Percentiles rank a stretch among this genome's conserved stretches.
Evolutionary conservation across 1,140 invertebrate genomes (phyloP).

Genomic region (Nephila pilipes): DNA sequence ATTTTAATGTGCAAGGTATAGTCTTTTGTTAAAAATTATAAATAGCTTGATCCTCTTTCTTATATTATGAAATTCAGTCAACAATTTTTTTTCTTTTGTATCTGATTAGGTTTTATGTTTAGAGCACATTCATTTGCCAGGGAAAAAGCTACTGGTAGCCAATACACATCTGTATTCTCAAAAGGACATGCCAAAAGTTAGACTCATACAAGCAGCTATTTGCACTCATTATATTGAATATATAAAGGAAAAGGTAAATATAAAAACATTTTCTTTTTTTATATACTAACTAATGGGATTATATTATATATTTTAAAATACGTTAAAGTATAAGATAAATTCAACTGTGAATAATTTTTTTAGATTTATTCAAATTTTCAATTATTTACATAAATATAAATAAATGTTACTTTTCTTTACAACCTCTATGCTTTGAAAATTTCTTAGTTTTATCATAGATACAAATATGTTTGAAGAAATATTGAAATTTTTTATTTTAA

Average conservation of each 20-base stretch:
- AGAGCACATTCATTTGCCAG: slow-evolving; percentile 84
- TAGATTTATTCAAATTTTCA: background rate
- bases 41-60: too few species aligned
- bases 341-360: background rate
- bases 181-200: slow-evolving; percentile 91
- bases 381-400: too few species aligned
- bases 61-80: too few species aligned
- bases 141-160: slow-evolving; percentile 84
- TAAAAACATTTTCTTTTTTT: background rate
- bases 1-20: too few species aligned
- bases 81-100: background rate
- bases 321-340: background rate
- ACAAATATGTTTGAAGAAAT: background rate
- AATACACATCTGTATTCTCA: slow-evolving; percentile 97
- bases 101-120: slow-evolving; percentile 84
- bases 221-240: slow-evolving; percentile 79
- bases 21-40: too few species aligned
- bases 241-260: slow-evolving; percentile 81
- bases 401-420: too few species aligned
- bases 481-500: background rate
- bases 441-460: background rate
- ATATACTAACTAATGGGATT: background rate
- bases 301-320: too few species aligned
- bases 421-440: too few species aligned
- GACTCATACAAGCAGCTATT: slow-evolving; percentile 85